Evolutionary conservation across 1,140 invertebrate genomes (phyloP).

Genomic region (Chrysopa pallens): DNA sequence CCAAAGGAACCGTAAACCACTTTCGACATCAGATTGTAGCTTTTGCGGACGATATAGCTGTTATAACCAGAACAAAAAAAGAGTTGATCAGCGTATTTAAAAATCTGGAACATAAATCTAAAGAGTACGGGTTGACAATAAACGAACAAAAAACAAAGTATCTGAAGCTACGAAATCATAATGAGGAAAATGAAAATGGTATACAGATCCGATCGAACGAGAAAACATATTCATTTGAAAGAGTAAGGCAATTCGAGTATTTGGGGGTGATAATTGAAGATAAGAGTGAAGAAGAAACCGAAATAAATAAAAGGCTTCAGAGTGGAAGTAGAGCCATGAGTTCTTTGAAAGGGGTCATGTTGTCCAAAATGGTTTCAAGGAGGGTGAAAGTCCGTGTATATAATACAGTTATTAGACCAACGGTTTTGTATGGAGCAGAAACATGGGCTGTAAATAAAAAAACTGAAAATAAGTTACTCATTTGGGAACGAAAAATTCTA

Average conservation of each 20-base stretch:
- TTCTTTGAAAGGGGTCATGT: not conserved
- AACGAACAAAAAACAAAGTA: not conserved
- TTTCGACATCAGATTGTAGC: not conserved
- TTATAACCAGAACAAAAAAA: slow-evolving; percentile 2
- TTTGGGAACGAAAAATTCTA: slow-evolving; percentile 2
- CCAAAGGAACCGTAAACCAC: too few species aligned
- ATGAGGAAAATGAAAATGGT: not conserved
- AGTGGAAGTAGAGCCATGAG: not conserved
- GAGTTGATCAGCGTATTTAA: too few species aligned
- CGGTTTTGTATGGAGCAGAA: slow-evolving; percentile 2
- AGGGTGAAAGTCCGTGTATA: not conserved
- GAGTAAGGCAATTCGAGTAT: slow-evolving; percentile 1
- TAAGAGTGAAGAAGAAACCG: not conserved
- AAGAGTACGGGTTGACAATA: not conserved
- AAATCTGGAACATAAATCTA: too few species aligned
- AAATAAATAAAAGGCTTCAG: slow-evolving; percentile 1
- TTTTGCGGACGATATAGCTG: slow-evolving; percentile 5
- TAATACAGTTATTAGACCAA: slow-evolving; percentile 2
- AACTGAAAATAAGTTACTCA: slow-evolving; percentile 1
- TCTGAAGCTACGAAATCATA: not conserved
- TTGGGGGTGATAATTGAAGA: slow-evolving; percentile 3
- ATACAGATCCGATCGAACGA: not conserved
- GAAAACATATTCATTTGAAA: not conserved
- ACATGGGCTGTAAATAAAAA: slow-evolving; percentile 1
- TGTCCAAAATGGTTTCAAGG: not conserved